phyloP scores from a whole-genome alignment of 2,888 invertebrate genomes.

The Megamerina dolium region DNA sequence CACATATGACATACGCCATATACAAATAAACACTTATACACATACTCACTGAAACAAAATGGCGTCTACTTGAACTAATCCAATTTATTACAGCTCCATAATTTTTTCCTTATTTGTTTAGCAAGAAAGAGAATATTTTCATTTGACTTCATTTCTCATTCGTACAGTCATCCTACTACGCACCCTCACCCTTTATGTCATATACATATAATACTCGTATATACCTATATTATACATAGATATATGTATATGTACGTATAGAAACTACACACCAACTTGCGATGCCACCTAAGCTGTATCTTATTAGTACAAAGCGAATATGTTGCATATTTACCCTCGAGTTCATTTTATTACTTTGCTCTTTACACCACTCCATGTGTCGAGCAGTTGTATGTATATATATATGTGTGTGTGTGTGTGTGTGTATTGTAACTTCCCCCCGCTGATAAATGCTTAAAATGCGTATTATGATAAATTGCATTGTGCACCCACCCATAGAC shows the following conservation, averaged over 20 bases:
- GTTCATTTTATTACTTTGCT: neutral
- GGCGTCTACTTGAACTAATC: constrained; percentile 47
- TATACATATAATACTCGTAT: too few relatives aligned
- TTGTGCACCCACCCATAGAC: neutral
- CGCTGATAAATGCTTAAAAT: neutral
- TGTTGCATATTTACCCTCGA: constrained; percentile 10
- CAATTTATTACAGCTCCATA: constrained; percentile 47
- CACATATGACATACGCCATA: too few relatives aligned
- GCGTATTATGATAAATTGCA: neutral
- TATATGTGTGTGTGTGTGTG: neutral
- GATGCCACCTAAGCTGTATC: neutral
- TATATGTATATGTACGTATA: too few relatives aligned
- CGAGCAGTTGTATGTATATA: neutral
- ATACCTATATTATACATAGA: too few relatives aligned
- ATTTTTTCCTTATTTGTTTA: constrained; percentile 29
- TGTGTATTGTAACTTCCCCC: neutral
- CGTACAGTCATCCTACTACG: too few relatives aligned
- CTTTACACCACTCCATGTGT: neutral
- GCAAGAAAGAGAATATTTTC: neutral
- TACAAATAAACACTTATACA: too few relatives aligned
- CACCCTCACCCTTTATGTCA: too few relatives aligned
- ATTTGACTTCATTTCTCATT: neutral
- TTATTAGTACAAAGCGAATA: constrained; percentile 3
- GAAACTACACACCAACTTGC: too few relatives aligned
- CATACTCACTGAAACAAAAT: too few relatives aligned